Percentiles rank a stretch among this genome's conserved stretches.
Conservation (phyloP, 2,113 vertebrate species). For the Narcine bancroftii region DNA sequence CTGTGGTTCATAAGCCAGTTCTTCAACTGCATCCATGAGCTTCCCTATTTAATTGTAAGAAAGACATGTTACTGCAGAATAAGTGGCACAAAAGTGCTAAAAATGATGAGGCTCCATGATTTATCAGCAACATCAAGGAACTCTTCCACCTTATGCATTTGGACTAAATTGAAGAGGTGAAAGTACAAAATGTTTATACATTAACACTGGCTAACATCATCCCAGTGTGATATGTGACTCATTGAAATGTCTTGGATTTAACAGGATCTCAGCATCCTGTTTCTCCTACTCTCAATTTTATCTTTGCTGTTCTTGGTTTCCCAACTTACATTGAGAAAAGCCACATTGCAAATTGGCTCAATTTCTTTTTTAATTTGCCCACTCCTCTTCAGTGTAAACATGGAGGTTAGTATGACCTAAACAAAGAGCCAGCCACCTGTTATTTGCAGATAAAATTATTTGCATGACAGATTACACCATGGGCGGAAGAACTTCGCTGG, state of each 20-base stretch:
- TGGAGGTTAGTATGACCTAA: conserved; percentile 31
- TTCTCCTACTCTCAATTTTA: too few species aligned
- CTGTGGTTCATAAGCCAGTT: neutral
- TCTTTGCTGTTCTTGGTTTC: too few species aligned
- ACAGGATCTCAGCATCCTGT: neutral
- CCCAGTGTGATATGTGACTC: neutral
- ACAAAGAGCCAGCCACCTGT: conserved; percentile 34
- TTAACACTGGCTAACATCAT: neutral
- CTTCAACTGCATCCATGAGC: neutral
- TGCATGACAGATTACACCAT: conserved; percentile 34
- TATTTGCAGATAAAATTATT: conserved; percentile 36
- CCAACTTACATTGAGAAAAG: neutral
- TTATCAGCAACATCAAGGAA: neutral
- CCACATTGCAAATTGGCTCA: neutral
- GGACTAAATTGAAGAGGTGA: neutral
- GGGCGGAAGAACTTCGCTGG: conserved; percentile 22
- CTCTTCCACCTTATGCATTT: too few species aligned
- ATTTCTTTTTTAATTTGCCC: neutral
- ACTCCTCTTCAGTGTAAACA: conserved; percentile 32
- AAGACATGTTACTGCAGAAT: neutral
- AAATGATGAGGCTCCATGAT: neutral
- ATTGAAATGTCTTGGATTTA: neutral
- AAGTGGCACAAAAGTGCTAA: too few species aligned
- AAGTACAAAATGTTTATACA: neutral
- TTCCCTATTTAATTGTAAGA: neutral